These are phyloP conservation scores for Rhyzopertha dominica DNA, from an alignment of 1,140 invertebrate species.

Conservation along the genomic window DNA sequence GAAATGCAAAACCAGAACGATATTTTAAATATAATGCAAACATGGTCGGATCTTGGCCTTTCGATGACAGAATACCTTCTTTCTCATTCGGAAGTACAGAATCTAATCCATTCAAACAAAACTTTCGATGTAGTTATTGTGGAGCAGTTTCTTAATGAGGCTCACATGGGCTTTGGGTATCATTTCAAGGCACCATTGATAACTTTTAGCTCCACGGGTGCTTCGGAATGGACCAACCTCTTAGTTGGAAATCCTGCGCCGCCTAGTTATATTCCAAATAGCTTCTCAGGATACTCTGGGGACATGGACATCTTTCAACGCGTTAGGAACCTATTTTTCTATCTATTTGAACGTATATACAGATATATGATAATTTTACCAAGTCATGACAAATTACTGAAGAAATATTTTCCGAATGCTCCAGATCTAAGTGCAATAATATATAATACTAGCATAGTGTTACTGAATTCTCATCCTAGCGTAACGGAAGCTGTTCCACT, in stretches of 20 bases:
- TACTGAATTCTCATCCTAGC: conserved; percentile 55
- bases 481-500: conserved; percentile 46
- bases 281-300: conserved; percentile 30
- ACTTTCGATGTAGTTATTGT: conserved; percentile 31
- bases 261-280: conserved; percentile 42
- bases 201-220: conserved; percentile 37
- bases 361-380: conserved; percentile 14
- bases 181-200: conserved; percentile 23
- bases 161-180: conserved; percentile 14
- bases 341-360: too few species aligned
- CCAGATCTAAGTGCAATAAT: conserved; percentile 50
- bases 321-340: conserved; percentile 37
- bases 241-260: conserved; percentile 45
- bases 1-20: too few species aligned
- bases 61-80: too few species aligned
- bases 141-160: conserved; percentile 27
- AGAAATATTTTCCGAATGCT: conserved; percentile 43
- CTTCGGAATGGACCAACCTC: conserved; percentile 25
- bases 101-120: conserved; percentile 20
- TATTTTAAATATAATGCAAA: too few species aligned
- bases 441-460: conserved; percentile 48
- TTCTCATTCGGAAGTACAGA: conserved; percentile 14
- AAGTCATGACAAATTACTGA: conserved; percentile 35
- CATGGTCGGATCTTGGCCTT: too few species aligned
- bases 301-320: conserved; percentile 48